Evolutionary conservation across 1,140 invertebrate genomes (phyloP), one percentile per base, ranked within the genome.

Genomic region (Drosophila jambulina): DNA sequence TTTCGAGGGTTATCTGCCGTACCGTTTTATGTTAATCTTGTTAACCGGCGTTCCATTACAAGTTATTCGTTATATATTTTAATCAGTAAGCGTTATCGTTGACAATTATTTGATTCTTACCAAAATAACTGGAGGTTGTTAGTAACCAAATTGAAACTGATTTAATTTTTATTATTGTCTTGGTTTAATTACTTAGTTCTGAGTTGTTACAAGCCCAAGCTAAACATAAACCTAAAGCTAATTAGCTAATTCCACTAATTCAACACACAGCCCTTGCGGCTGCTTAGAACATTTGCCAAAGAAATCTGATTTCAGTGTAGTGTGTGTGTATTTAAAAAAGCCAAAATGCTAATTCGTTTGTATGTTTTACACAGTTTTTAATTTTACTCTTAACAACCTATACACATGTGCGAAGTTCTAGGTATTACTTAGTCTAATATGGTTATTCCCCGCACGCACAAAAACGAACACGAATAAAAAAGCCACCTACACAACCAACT

Each of bases 351-450:
- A 76, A 78, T 78, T 59, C 59, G 75, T 43, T 56, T 69, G 74
- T 68, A 46, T 58, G 63, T 76, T 77, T 75, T 63, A 76, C 65
- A 59, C 61, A 75, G 78, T 63, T 71, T 48, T 60, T 70, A 72
- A 38, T 56, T 70, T 60, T 59, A 75, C 60, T 54, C 60, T 70
- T 78, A 88, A 88, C 85, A 91, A 91, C 85, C 76, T 91, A 91
- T 91, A 91, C 90, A 91, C 90, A 91, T 91, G 82, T 91, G 87
- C 63, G 85, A 91, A 91, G 78, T 72, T 78, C 51, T 53, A 76
- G 78, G 65, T 79, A 70, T 75, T 68, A 56, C 51, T 56, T 56
- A 76, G 70, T 80, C 58, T 75, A 87, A 72, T 82, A 65, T 72
- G 67, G 53, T 65, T 75, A 68, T 36, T 62, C 61, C 83, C 72